Percentiles rank a stretch among this genome's conserved stretches.
Conservation (phyloP, 2,797 vertebrate genomes). For the Epinephelus coioides region DNA sequence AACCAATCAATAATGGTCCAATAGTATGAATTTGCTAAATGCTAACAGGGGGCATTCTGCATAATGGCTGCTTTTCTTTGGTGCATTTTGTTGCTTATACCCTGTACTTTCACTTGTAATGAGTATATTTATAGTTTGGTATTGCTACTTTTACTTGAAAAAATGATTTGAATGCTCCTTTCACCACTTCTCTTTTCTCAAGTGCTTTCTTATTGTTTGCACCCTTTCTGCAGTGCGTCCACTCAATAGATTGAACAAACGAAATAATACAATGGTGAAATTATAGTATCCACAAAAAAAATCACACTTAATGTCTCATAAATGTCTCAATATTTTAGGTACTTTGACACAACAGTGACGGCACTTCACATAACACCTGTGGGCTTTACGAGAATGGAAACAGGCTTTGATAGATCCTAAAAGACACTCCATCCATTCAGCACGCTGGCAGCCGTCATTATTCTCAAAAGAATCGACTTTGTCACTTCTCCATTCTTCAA, state of each 20-base stretch:
- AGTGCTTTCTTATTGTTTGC: neutral
- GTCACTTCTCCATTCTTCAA: constrained; percentile 89
- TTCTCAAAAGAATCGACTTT: constrained; percentile 87
- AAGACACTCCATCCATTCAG: constrained; percentile 86
- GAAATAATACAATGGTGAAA: constrained; percentile 21
- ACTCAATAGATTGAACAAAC: constrained; percentile 13
- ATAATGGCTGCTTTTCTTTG: neutral
- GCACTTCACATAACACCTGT: constrained; percentile 81
- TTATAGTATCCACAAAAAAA: neutral
- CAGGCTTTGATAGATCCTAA: constrained; percentile 82
- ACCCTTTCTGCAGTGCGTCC: neutral
- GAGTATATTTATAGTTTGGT: neutral
- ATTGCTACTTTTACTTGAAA: neutral
- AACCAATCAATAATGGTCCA: neutral
- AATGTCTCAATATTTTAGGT: constrained; percentile 56
- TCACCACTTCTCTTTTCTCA: neutral
- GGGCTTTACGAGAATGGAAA: constrained; percentile 69
- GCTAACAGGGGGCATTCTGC: neutral
- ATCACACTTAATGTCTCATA: constrained; percentile 17
- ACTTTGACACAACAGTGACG: constrained; percentile 56
- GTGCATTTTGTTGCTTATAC: neutral
- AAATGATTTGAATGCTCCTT: neutral
- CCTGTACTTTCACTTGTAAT: neutral
- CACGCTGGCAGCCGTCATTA: constrained; percentile 86
- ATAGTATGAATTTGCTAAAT: neutral